A percentile compares a stretch with the other conserved stretches of the same genome.
Conservation (phyloP, 2,797 vertebrate species). For the Paramormyrops hopkinsi region DNA sequence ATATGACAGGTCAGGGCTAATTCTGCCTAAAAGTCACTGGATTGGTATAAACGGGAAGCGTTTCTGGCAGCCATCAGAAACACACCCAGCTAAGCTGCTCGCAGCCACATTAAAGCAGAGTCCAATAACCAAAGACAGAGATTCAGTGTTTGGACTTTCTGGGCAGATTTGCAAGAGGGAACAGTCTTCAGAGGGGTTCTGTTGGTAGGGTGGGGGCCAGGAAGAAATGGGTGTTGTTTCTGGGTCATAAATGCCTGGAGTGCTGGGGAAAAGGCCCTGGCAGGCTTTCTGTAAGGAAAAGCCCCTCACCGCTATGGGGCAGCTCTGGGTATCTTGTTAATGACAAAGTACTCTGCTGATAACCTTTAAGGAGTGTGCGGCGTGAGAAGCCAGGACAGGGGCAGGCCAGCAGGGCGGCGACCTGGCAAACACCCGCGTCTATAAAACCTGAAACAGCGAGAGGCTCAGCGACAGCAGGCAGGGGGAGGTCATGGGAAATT, state of each 20-base stretch:
- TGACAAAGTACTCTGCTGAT: slow-evolving; percentile 29
- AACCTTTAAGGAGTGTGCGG: slow-evolving; percentile 9
- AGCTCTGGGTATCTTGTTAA: not conserved
- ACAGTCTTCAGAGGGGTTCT: not conserved
- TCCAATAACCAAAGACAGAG: slow-evolving; percentile 24
- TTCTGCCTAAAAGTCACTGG: not conserved
- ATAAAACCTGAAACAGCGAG: not conserved
- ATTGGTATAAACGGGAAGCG: not conserved
- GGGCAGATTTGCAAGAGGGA: not conserved
- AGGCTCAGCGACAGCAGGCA: not conserved
- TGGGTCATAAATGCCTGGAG: not conserved
- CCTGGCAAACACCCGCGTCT: not conserved
- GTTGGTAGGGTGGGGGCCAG: not conserved
- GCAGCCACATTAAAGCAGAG: slow-evolving; percentile 15
- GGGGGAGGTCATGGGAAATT: not conserved
- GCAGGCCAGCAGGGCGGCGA: not conserved
- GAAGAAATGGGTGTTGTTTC: not conserved
- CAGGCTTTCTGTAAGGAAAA: not conserved
- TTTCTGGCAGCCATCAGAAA: not conserved
- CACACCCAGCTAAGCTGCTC: not conserved
- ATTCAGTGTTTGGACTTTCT: slow-evolving; percentile 20
- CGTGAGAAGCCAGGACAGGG: not conserved
- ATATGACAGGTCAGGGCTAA: not conserved
- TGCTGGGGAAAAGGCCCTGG: not conserved
- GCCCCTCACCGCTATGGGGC: not conserved